Conservation (phyloP, 2,113 vertebrate species). For the Alethe diademata region DNA sequence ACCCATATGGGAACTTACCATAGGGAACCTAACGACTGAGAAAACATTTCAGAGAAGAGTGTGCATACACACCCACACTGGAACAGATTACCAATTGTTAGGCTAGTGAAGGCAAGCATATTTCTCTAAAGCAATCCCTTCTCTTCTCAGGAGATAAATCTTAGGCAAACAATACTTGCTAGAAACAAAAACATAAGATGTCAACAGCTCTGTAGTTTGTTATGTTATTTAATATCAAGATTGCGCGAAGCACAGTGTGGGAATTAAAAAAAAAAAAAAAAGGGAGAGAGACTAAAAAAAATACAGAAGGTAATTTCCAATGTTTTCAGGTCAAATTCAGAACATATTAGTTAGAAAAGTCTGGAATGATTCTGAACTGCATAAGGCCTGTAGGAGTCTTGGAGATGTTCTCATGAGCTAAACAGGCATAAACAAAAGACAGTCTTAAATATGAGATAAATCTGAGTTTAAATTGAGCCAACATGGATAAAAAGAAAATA, state of each 20-base stretch:
- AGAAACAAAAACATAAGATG: neutral
- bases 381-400: neutral
- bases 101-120: slow-evolving; percentile 16
- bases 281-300: neutral
- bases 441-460: neutral
- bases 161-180: slow-evolving; percentile 39
- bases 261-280: neutral
- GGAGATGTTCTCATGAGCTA: neutral
- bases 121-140: slow-evolving; percentile 30
- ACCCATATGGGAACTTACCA: neutral
- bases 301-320: neutral
- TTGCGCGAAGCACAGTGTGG: neutral
- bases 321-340: neutral
- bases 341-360: neutral
- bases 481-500: neutral
- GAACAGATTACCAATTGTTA: slow-evolving; percentile 41
- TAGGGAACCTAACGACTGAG: neutral
- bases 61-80: neutral
- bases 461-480: neutral
- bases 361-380: slow-evolving; percentile 24
- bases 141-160: slow-evolving; percentile 37
- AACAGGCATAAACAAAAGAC: slow-evolving; percentile 30
- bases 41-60: slow-evolving; percentile 19
- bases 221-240: neutral
- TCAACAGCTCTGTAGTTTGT: slow-evolving; percentile 23